Base-by-base conservation (phyloP, 2,888 invertebrate genomes). In the Argyra leucocephala region DNA sequence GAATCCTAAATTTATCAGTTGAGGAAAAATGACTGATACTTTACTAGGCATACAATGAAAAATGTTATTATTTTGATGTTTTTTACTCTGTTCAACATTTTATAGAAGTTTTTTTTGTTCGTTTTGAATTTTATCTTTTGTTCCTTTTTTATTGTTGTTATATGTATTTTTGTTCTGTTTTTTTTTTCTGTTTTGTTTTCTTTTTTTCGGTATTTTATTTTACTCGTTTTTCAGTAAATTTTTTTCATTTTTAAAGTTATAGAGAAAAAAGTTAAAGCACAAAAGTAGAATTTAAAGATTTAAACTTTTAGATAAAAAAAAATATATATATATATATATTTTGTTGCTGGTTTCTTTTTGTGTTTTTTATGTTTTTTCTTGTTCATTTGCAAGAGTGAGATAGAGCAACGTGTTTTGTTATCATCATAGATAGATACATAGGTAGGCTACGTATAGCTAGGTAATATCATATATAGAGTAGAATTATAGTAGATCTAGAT, bases 241-340 rank as follows among this genome's bases (percentile, higher is more conserved):
- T 48, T 37, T 48, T 48, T 48, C 48, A n/a, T 48, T 48, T 48
- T 48, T 48, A 48, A 48, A 48, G 48, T 48, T 48, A 48, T 48
- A 12, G 48, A 48, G 48, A 48, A 48, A 48, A 48, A 48, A 48
- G 48, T 48, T 48, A 48, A 48, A 48, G 48, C 48, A 48, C 48
- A 48, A 48, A 48, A 48, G 48, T 48, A 48, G 48, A 48, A 48
- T 48, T 48, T 48, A 48, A 48, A 48, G 48, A 48, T 48, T 48
- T 48, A 48, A 48, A 48, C 48, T 48, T 48, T 48, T 48, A 48
- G 48, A 48, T 48, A 48, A 48, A 48, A 37, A 48, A 48, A 48
- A 48, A 31, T n/a, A n/a, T n/a, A n/a, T n/a, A n/a, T n/a, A 26
- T 31, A 31, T 12, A 31, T 10, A 31, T 31, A 31, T 31, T 31